A percentile compares a stretch with the other conserved stretches of the same genome.
Evolutionary conservation across 1,140 invertebrate species (phyloP).

Genomic region (Copidosoma floridanum): DNA sequence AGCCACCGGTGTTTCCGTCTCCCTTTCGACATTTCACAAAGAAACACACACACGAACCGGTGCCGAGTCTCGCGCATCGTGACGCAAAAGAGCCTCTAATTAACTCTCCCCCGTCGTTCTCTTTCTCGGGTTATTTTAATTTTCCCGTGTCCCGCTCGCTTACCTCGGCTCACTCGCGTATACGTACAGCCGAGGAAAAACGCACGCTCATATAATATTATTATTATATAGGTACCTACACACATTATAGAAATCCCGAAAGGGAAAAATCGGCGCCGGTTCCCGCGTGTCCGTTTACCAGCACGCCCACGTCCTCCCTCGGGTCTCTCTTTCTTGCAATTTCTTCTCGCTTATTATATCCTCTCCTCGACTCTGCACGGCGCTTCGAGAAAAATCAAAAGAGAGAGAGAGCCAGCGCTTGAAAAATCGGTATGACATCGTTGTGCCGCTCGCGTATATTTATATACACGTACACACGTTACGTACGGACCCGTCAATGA

Average conservation of each 20-base stretch:
- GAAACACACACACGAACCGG: background rate
- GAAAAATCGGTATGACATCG: slow-evolving; percentile 42
- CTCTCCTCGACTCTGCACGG: slow-evolving; percentile 51
- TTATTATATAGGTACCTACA: too few relatives aligned
- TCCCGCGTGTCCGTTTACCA: slow-evolving; percentile 22
- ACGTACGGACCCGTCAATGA: slow-evolving; percentile 32
- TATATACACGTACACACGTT: background rate
- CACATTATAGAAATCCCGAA: too few relatives aligned
- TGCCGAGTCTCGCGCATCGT: too few relatives aligned
- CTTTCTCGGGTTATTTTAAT: slow-evolving; percentile 9
- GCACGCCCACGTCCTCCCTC: slow-evolving; percentile 43
- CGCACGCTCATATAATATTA: too few relatives aligned
- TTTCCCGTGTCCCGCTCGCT: slow-evolving; percentile 22
- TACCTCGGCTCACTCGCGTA: too few relatives aligned
- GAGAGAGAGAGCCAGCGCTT: slow-evolving; percentile 7
- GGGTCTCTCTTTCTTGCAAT: slow-evolving; percentile 39
- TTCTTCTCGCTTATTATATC: slow-evolving; percentile 56
- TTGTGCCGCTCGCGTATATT: slow-evolving; percentile 13
- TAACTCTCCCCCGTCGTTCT: slow-evolving; percentile 22
- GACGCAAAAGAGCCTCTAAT: slow-evolving; percentile 31
- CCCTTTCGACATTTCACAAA: slow-evolving; percentile 14
- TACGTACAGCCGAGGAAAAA: too few relatives aligned
- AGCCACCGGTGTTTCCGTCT: slow-evolving; percentile 1
- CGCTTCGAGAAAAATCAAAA: slow-evolving; percentile 21
- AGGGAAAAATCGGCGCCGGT: too few relatives aligned